These are phyloP conservation scores for Phoenicopterus ruber DNA, from an alignment of 2,113 vertebrate species.

Conservation along the genomic window DNA sequence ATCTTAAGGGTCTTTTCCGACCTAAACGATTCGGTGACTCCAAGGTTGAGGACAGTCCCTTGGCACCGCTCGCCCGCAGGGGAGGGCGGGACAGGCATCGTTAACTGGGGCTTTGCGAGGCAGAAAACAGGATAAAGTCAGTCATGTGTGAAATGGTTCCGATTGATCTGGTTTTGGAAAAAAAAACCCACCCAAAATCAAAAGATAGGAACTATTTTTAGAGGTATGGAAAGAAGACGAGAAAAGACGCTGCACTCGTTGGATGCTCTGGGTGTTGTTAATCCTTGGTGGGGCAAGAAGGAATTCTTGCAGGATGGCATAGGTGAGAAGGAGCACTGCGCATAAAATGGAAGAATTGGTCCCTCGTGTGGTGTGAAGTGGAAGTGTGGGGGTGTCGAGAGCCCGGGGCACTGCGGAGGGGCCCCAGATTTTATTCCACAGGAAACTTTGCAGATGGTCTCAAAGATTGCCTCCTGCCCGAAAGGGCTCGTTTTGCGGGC, in stretches of 20 bases:
- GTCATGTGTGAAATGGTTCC: background rate
- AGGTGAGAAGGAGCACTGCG: background rate
- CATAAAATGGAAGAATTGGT: fast-evolving
- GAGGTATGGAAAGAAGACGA: background rate
- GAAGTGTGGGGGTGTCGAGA: fast-evolving
- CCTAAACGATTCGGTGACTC: background rate
- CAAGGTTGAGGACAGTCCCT: background rate
- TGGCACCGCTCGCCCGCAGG: fast-evolving
- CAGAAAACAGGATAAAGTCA: background rate
- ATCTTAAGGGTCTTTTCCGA: background rate
- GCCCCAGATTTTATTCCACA: background rate
- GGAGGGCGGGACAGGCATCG: background rate
- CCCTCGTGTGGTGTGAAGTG: background rate
- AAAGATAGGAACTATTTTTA: background rate
- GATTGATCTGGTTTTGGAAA: background rate
- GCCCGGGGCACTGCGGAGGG: no score
- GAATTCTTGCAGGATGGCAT: background rate
- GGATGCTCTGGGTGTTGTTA: background rate
- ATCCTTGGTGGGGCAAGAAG: background rate
- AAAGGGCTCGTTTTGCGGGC: fast-evolving
- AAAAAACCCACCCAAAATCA: background rate
- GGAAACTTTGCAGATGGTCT: background rate
- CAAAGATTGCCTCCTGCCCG: no score
- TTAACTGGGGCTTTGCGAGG: background rate
- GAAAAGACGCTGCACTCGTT: background rate